These are phyloP conservation scores for Lithobius niger DNA, from an alignment of 1,140 invertebrate species.

Conservation along the genomic window DNA sequence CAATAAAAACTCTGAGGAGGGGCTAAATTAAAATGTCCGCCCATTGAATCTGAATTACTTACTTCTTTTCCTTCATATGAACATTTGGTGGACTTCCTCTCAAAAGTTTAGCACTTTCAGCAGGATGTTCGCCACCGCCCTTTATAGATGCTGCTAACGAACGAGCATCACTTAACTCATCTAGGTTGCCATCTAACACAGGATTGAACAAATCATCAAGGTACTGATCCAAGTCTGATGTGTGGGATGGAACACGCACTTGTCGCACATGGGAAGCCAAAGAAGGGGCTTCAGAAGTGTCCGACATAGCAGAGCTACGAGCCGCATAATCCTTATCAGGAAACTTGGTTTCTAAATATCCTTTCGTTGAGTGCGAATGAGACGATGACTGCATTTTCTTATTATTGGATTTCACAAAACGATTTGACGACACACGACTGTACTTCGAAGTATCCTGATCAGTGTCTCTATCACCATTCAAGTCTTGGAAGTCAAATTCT, in stretches of 20 bases:
- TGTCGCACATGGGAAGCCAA: constrained; percentile 73
- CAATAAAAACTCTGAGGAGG: too few relatives aligned
- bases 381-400: constrained; percentile 5
- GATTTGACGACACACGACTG: constrained; percentile 6
- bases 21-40: too few relatives aligned
- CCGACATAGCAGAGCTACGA: constrained; percentile 77
- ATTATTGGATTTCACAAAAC: constrained; percentile 11
- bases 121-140: constrained; percentile 52
- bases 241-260: constrained; percentile 78
- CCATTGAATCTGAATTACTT: too few relatives aligned
- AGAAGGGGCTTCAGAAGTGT: constrained; percentile 84
- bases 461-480: constrained; percentile 41
- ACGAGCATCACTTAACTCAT: constrained; percentile 80
- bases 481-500: constrained; percentile 49
- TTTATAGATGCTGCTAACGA: constrained; percentile 88
- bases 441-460: constrained; percentile 9
- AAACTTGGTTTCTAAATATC: constrained; percentile 47
- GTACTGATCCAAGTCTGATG: constrained; percentile 90
- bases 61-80: too few relatives aligned
- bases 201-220: constrained; percentile 91
- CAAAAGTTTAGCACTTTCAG: too few relatives aligned
- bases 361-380: constrained; percentile 54
- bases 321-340: constrained; percentile 55
- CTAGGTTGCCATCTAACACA: constrained; percentile 77
- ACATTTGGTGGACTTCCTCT: too few relatives aligned